phyloP scores from a whole-genome alignment of 2,797 vertebrate species.

The Anguilla marmorata region DNA sequence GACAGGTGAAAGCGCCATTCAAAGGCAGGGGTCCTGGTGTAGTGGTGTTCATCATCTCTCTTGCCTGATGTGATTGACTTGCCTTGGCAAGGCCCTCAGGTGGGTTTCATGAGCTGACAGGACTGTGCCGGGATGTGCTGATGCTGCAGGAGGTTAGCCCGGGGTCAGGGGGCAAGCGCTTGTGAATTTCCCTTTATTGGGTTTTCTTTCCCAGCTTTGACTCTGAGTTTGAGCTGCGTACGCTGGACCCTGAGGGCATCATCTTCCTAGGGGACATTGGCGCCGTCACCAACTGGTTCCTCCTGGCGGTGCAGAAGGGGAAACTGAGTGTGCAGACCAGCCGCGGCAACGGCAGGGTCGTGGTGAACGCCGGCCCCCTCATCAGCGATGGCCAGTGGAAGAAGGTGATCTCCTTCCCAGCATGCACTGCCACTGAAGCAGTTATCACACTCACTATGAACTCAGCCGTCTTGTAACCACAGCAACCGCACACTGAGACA shows the following conservation, averaged over 20 bases:
- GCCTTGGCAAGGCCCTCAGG: background rate
- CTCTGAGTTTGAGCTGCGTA: conserved; percentile 49
- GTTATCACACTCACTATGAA: background rate
- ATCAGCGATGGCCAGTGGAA: conserved; percentile 47
- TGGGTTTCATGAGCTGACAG: background rate
- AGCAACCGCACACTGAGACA: background rate
- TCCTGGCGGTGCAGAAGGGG: conserved; percentile 36
- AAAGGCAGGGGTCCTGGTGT: background rate
- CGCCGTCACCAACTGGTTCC: conserved; percentile 39
- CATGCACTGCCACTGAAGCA: background rate
- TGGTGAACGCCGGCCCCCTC: conserved; percentile 31
- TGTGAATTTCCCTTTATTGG: background rate
- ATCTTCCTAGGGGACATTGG: conserved; percentile 43
- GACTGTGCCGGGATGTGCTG: background rate
- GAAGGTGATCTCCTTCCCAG: conserved; percentile 34
- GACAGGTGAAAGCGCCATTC: background rate
- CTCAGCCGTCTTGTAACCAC: background rate
- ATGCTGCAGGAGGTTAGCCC: background rate
- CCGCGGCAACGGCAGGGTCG: conserved; percentile 29
- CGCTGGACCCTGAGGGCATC: conserved; percentile 47
- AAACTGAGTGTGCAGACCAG: conserved; percentile 42
- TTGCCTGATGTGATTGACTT: background rate
- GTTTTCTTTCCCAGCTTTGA: conserved; percentile 37
- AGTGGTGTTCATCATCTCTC: background rate
- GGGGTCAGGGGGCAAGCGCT: background rate